phyloP scores from a whole-genome alignment of 2,113 vertebrate species.

The Notiomystis cincta region DNA sequence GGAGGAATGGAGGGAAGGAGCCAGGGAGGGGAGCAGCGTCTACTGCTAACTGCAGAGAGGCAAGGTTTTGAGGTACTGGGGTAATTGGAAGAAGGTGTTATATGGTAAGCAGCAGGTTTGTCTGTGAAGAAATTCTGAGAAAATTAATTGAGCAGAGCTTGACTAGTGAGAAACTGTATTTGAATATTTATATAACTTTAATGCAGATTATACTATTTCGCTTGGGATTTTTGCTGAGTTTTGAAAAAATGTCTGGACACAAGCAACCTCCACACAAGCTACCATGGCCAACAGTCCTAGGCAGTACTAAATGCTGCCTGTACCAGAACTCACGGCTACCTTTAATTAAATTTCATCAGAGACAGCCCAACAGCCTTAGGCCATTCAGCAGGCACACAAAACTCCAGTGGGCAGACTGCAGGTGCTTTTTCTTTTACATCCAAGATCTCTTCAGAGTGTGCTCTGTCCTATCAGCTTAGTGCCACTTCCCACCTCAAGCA shows the following conservation, averaged over 20 bases:
- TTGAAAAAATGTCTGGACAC: background rate
- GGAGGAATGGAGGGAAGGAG: background rate
- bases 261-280: background rate
- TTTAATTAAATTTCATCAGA: background rate
- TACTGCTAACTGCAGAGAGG: background rate
- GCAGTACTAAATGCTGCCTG: background rate
- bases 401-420: fast-evolving
- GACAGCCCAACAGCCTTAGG: background rate
- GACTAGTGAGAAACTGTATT: background rate
- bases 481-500: background rate
- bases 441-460: background rate
- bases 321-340: background rate
- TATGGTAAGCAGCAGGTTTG: background rate
- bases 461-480: background rate
- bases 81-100: background rate
- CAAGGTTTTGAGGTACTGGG: background rate
- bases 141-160: background rate
- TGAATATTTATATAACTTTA: background rate
- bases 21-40: background rate
- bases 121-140: background rate
- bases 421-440: background rate
- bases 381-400: background rate
- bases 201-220: background rate
- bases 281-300: background rate
- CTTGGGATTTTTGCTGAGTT: background rate